A percentile compares a stretch with the other conserved stretches of the same genome.
Evolutionary conservation across 2,113 vertebrate genomes (phyloP).

Genomic region (Leiothrix lutea): DNA sequence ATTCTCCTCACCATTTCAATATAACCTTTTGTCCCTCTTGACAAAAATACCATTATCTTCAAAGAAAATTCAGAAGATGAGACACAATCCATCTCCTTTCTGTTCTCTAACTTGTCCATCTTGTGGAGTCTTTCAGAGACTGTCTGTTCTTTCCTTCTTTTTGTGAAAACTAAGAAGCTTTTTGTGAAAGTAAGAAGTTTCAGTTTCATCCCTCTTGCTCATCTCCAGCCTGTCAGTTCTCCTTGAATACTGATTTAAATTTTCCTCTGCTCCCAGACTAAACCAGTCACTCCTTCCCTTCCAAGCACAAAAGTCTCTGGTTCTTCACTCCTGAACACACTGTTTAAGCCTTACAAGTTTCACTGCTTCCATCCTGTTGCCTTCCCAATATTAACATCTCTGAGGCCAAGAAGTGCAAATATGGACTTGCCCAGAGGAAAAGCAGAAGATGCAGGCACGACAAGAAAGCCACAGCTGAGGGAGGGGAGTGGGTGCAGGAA

Average conservation of each 20-base stretch:
- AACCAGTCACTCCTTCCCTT: not conserved
- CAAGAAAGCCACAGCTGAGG: not conserved
- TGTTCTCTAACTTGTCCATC: not conserved
- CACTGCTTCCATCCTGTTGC: not conserved
- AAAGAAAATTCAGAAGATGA: not conserved
- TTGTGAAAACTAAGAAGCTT: not conserved
- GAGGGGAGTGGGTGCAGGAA: not conserved
- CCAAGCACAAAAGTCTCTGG: not conserved
- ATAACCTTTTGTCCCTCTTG: not conserved
- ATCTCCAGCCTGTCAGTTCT: not conserved
- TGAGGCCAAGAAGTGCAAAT: not conserved
- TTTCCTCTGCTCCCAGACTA: not conserved
- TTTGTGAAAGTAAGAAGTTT: not conserved
- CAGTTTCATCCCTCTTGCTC: not conserved
- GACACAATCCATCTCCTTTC: not conserved
- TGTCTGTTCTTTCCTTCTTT: not conserved
- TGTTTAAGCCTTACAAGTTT: not conserved
- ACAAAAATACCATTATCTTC: slow-evolving; percentile 13
- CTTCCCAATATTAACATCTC: not conserved
- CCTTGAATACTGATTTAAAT: not conserved
- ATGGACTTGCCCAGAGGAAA: not conserved
- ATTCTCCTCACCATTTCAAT: not conserved
- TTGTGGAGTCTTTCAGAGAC: not conserved
- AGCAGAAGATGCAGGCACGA: not conserved
- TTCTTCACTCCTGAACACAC: not conserved